Base-by-base conservation (phyloP, 2,888 invertebrate species). In the Girardia tigrina region DNA sequence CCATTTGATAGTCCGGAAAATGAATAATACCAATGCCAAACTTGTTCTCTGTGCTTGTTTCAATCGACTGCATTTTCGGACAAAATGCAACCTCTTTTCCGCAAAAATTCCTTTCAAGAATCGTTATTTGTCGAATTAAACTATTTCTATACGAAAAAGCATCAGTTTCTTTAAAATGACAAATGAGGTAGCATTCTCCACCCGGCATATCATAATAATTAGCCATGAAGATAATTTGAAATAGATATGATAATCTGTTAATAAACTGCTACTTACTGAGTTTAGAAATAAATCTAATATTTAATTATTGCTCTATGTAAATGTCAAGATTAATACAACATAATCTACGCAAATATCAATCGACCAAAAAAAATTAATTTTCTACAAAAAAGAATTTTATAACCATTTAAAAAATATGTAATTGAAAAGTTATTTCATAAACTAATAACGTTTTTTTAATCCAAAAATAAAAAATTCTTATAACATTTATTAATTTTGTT, bases 71-170 rank as follows among this genome's bases (percentile, higher is more conserved):
- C 28, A 75, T 36, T 20, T 74, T 26, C 8, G 76, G 75, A 73
- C 29, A 42, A 74, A 75, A 75, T 26, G 75, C 75, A n/a, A 73
- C 36, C 36, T 74, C 36, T 42, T 27, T 28, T 16, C 75, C 75
- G n/a, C 26, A 42, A 42, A 75, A 72, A 6, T 42, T 73, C 28
- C 75, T 28, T 28, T 75, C 42, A n/a, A 75, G 20, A 16, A 75
- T 75, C n/a, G 75, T 28, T n/a, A 72, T 42, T 29, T 75, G 72
- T 1, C 75, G 74, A 12, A 42, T 75, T 26, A 75, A 23, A 29
- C 36, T 74, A 42, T 75, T 75, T 28, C 42, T 28, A 28, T 75
- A 75, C 12, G 29, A 28, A 42, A 26, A 75, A 26, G 75, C 75
- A 72, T 75, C 42, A 23, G 29, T n/a, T 29, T 75, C 56, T 26